Evolutionary conservation across 2,888 invertebrate species (phyloP).

Genomic region (Lycaena phlaeas): DNA sequence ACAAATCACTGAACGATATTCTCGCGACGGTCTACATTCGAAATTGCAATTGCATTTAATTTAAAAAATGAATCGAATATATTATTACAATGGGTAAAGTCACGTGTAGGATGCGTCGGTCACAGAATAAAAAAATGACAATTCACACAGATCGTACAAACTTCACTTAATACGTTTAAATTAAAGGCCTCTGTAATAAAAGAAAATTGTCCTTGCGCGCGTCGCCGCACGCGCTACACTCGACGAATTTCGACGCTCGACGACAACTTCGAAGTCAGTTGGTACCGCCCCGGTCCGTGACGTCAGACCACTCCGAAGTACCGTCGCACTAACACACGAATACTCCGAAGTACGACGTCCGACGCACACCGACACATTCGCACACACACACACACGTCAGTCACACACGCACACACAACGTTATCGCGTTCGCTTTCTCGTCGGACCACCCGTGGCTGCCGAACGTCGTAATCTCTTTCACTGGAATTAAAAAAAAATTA

Average conservation of each 20-base stretch:
- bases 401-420: conserved; percentile 21
- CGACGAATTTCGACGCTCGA: conserved; percentile 5
- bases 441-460: conserved; percentile 51
- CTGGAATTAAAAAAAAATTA: conserved; percentile 32
- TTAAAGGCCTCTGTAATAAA: conserved; percentile 37
- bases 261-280: conserved; percentile 2
- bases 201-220: conserved; percentile 23
- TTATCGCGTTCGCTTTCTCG: conserved; percentile 54
- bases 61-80: conserved; percentile 6
- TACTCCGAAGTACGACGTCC: conserved; percentile 12
- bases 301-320: background rate
- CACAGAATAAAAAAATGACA: conserved; percentile 6
- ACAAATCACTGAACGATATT: conserved; percentile 1
- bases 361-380: conserved; percentile 17
- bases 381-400: conserved; percentile 23
- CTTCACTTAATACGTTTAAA: too few species aligned
- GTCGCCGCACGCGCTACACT: conserved; percentile 11
- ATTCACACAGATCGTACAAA: background rate
- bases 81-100: conserved; percentile 6
- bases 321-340: conserved; percentile 12
- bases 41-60: background rate
- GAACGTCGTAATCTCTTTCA: conserved; percentile 64
- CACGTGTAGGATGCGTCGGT: background rate
- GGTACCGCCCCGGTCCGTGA: background rate
- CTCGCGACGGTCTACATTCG: conserved; percentile 9